Conservation (phyloP, 92 coral and sea anemone genomes). For the Epizoanthus illoricatus region DNA sequence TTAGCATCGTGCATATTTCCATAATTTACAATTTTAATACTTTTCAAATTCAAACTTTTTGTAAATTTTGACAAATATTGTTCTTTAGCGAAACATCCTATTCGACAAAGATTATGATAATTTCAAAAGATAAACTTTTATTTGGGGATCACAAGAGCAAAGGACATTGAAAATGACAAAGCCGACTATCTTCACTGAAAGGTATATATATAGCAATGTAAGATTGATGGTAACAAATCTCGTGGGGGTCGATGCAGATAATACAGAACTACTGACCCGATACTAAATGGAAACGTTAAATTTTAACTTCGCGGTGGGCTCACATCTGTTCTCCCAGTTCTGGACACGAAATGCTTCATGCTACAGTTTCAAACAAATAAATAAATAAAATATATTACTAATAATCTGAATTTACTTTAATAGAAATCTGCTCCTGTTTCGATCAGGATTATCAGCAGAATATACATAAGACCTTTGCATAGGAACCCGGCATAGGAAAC, state of each 20-base stretch:
- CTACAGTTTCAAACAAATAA: too few relatives aligned
- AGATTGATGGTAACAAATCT: background rate
- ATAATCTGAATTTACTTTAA: too few relatives aligned
- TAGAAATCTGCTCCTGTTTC: too few relatives aligned
- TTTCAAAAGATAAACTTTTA: background rate
- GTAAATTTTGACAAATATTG: conserved; percentile 7
- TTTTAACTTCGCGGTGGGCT: background rate
- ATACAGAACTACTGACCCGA: background rate
- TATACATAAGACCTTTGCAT: too few relatives aligned
- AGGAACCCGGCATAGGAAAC: too few relatives aligned
- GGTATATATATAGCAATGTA: background rate
- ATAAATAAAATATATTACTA: too few relatives aligned
- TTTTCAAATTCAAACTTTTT: conserved; percentile 20
- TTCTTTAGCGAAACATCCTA: background rate
- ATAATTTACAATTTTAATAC: conserved; percentile 21
- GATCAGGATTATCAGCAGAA: too few relatives aligned
- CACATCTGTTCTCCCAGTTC: background rate
- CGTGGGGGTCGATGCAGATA: background rate
- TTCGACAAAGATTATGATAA: conserved; percentile 12
- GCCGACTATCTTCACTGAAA: background rate
- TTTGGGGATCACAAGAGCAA: too few relatives aligned
- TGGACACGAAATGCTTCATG: conserved; percentile 18
- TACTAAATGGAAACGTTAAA: background rate
- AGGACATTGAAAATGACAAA: background rate
- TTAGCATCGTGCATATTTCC: conserved; percentile 1